A percentile compares a stretch with the other conserved stretches of the same genome.
phyloP scores from a whole-genome alignment of 92 coral and sea anemone genomes.

The Phenganax marumi region DNA sequence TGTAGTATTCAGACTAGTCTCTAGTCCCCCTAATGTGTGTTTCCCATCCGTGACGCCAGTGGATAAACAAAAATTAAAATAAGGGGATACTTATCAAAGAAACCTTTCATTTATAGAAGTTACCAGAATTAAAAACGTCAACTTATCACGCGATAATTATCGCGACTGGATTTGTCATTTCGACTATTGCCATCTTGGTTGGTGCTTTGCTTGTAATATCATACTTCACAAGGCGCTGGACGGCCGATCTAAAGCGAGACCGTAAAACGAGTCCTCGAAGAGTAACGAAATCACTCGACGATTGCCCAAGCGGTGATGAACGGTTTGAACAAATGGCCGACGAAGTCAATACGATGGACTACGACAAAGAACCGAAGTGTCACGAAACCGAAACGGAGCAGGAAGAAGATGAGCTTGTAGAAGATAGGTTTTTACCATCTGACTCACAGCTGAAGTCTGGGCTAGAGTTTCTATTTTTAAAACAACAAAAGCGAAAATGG shows the following conservation, averaged over 20 bases:
- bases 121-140: constrained; percentile 17
- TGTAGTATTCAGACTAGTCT: too few species aligned
- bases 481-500: constrained; percentile 98
- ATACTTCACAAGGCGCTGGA: constrained; percentile 48
- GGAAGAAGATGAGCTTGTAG: constrained; percentile 86
- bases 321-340: not conserved
- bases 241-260: constrained; percentile 14
- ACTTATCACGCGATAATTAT: constrained; percentile 36
- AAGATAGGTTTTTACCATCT: constrained; percentile 90
- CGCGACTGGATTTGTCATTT: constrained; percentile 65
- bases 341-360: not conserved
- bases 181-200: constrained; percentile 78
- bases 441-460: constrained; percentile 97
- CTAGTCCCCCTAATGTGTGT: too few species aligned
- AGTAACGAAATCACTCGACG: constrained; percentile 58
- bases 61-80: not conserved
- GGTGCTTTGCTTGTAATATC: constrained; percentile 74
- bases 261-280: constrained; percentile 42
- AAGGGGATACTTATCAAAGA: not conserved
- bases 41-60: not conserved
- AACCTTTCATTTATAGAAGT: constrained; percentile 13
- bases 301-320: not conserved
- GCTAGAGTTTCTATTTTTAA: constrained; percentile 85
- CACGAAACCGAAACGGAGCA: constrained; percentile 63
- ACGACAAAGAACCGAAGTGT: not conserved